Evolutionary conservation across 1,140 invertebrate species (phyloP).

Genomic region (Drosophila miranda): DNA sequence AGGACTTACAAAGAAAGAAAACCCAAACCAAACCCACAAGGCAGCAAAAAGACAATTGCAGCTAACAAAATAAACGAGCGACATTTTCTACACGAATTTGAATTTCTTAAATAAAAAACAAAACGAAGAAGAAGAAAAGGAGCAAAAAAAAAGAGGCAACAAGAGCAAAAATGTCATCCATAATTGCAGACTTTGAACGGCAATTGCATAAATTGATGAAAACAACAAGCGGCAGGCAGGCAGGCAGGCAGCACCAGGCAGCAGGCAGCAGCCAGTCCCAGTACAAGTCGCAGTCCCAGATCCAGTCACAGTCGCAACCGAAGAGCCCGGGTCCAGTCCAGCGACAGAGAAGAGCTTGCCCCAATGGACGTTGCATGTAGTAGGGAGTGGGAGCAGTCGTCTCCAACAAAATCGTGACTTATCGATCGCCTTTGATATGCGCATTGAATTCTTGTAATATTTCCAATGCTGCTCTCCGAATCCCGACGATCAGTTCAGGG

Average conservation of each 20-base stretch:
- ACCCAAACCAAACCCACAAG: constrained; percentile 4
- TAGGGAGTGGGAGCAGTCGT: constrained; percentile 16
- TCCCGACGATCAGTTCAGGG: constrained; percentile 50
- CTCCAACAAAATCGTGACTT: constrained; percentile 68
- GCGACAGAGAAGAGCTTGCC: too few species aligned
- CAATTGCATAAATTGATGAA: constrained; percentile 78
- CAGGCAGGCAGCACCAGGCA: not conserved
- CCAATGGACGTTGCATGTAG: too few species aligned
- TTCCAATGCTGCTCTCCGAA: constrained; percentile 37
- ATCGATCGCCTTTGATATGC: constrained; percentile 78
- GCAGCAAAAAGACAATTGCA: constrained; percentile 23
- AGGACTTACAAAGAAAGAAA: constrained; percentile 24
- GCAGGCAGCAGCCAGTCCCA: constrained; percentile 4
- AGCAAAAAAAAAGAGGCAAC: constrained; percentile 42
- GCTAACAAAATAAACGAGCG: constrained; percentile 41
- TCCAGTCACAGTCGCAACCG: not conserved
- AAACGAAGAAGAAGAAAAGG: constrained; percentile 9
- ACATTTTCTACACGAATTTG: constrained; percentile 62
- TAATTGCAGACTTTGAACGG: constrained; percentile 71
- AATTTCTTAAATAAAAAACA: constrained; percentile 24
- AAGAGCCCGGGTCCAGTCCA: not conserved
- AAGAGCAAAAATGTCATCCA: constrained; percentile 72
- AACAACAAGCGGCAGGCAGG: constrained; percentile 34
- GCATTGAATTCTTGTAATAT: constrained; percentile 78
- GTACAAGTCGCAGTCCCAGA: constrained; percentile 5